Evolutionary conservation across 1,140 invertebrate genomes (phyloP).

Genomic region (Sminthurinus signatus): DNA sequence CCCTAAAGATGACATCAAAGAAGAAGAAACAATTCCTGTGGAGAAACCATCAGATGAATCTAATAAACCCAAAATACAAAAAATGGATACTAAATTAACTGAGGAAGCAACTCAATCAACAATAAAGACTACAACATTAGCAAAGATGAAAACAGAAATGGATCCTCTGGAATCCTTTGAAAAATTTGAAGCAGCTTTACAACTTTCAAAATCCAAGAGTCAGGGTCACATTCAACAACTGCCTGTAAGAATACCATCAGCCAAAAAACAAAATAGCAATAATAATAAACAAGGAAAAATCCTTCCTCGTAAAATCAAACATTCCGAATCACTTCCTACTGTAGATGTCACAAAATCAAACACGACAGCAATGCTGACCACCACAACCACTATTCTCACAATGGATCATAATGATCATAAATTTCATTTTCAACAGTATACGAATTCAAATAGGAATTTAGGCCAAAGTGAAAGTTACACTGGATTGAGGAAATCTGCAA

Average conservation of each 20-base stretch:
- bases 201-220: background rate
- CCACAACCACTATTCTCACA: background rate
- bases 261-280: too few relatives aligned
- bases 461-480: background rate
- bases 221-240: background rate
- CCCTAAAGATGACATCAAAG: too few relatives aligned
- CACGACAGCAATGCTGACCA: background rate
- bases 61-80: too few relatives aligned
- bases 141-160: background rate
- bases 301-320: background rate
- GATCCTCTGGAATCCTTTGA: slow-evolving; percentile 2
- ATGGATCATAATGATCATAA: too few relatives aligned
- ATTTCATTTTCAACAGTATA: too few relatives aligned
- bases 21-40: too few relatives aligned
- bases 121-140: background rate
- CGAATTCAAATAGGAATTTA: too few relatives aligned
- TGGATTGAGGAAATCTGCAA: background rate
- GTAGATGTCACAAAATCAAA: background rate
- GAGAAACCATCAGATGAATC: too few relatives aligned
- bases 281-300: too few relatives aligned
- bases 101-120: too few relatives aligned
- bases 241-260: too few relatives aligned
- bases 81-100: too few relatives aligned
- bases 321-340: background rate
- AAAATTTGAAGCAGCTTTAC: slow-evolving; percentile 2